Conservation (phyloP, 2,797 vertebrate species). For the Urosaurus nigricauda region DNA sequence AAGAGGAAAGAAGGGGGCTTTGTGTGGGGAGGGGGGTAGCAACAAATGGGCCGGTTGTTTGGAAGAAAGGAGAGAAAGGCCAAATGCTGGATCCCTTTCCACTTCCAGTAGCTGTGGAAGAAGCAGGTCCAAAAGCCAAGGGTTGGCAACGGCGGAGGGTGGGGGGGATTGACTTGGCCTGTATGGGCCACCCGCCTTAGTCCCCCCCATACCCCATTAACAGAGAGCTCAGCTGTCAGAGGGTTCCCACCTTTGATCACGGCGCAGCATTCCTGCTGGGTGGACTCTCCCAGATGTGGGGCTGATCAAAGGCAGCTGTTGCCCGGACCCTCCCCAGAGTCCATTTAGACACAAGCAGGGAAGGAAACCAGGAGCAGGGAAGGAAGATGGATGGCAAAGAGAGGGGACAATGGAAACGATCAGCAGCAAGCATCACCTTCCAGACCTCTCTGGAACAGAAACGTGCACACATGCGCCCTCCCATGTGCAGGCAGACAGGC, state of each 20-base stretch:
- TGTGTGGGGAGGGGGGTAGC: background rate
- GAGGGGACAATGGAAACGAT: rapidly evolving
- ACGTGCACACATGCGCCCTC: background rate
- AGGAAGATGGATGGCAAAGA: conserved; percentile 39
- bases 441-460: rapidly evolving
- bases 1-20: background rate
- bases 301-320: conserved; percentile 85
- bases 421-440: conserved; percentile 1
- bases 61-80: background rate
- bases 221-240: conserved; percentile 74
- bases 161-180: rapidly evolving
- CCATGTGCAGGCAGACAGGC: background rate
- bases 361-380: conserved; percentile 36
- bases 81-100: background rate
- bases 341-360: conserved; percentile 36
- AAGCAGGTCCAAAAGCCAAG: background rate
- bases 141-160: background rate
- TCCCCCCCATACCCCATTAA: conserved; percentile 48
- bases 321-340: conserved; percentile 73
- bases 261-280: conserved; percentile 77
- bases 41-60: background rate
- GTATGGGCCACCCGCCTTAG: conserved; percentile 5
- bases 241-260: conserved; percentile 83
- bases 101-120: background rate
- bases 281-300: conserved; percentile 73